phyloP scores from a whole-genome alignment of 2,113 vertebrate genomes.

The Melanerpes formicivorus region DNA sequence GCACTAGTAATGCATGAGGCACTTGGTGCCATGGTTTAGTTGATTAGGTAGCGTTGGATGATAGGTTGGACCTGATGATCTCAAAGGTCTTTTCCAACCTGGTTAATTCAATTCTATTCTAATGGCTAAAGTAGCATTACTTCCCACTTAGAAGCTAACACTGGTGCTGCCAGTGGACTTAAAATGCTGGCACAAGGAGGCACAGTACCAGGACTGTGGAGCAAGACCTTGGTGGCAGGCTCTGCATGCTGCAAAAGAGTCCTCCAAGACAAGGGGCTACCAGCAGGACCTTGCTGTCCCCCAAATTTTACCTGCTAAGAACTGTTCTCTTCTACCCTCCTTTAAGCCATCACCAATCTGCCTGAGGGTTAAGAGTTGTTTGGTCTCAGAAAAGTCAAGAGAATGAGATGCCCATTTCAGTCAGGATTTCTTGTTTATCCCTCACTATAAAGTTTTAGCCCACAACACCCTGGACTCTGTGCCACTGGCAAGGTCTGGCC shows the following conservation, averaged over 20 bases:
- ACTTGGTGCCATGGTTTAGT: too few relatives aligned
- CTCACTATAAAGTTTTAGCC: background rate
- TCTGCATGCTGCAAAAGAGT: background rate
- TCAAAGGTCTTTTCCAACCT: too few relatives aligned
- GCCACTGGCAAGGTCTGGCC: background rate
- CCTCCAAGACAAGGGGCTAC: background rate
- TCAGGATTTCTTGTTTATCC: background rate
- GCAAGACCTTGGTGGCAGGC: rapidly evolving
- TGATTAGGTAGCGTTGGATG: too few relatives aligned
- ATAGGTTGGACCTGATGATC: too few relatives aligned
- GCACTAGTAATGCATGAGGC: background rate
- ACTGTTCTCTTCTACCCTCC: background rate
- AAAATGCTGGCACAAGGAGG: rapidly evolving
- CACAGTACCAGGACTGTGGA: background rate
- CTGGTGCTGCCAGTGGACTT: background rate
- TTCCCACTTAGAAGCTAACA: background rate
- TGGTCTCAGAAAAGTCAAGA: background rate
- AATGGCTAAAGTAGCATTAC: background rate
- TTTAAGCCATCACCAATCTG: background rate
- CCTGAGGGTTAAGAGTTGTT: too few relatives aligned
- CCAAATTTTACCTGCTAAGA: background rate
- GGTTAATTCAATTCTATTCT: too few relatives aligned
- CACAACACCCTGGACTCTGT: background rate
- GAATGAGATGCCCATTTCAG: background rate
- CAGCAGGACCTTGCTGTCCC: background rate